Evolutionary conservation across 2,113 vertebrate species (phyloP).

Genomic region (Crotalus tigris): DNA sequence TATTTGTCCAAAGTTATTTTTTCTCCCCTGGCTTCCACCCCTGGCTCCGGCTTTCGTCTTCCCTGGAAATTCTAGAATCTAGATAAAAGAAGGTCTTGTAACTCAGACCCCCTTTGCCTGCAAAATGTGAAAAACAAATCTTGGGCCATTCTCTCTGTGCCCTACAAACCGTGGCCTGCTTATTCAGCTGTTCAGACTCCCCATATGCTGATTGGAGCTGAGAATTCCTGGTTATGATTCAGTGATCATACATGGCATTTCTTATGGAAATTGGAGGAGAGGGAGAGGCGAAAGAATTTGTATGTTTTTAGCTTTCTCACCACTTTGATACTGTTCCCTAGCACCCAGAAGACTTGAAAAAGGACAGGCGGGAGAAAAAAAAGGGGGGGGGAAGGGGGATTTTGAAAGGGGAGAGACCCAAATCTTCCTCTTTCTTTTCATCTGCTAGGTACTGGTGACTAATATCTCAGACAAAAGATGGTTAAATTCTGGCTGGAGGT

Average conservation of each 20-base stretch:
- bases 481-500: constrained; percentile 65
- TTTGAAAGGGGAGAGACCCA: constrained; percentile 28
- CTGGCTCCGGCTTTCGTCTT: neutral
- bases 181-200: constrained; percentile 58
- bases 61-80: neutral
- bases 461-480: constrained; percentile 69
- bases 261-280: constrained; percentile 34
- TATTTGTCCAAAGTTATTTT: constrained; percentile 17
- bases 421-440: constrained; percentile 53
- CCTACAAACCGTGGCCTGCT: constrained; percentile 51
- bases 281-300: constrained; percentile 7
- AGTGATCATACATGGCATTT: constrained; percentile 72
- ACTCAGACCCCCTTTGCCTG: constrained; percentile 41
- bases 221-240: constrained; percentile 72
- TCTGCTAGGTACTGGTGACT: constrained; percentile 47
- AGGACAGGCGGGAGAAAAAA: constrained; percentile 35
- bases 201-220: constrained; percentile 46
- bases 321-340: constrained; percentile 50
- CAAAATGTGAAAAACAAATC: constrained; percentile 58
- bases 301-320: neutral
- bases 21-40: neutral
- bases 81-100: constrained; percentile 40
- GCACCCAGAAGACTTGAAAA: constrained; percentile 56
- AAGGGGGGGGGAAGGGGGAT: constrained; percentile 37
- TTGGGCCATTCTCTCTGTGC: constrained; percentile 57